These are phyloP conservation scores for Ptiloglossa arizonensis DNA, from an alignment of 1,140 invertebrate species.

Conservation along the genomic window DNA sequence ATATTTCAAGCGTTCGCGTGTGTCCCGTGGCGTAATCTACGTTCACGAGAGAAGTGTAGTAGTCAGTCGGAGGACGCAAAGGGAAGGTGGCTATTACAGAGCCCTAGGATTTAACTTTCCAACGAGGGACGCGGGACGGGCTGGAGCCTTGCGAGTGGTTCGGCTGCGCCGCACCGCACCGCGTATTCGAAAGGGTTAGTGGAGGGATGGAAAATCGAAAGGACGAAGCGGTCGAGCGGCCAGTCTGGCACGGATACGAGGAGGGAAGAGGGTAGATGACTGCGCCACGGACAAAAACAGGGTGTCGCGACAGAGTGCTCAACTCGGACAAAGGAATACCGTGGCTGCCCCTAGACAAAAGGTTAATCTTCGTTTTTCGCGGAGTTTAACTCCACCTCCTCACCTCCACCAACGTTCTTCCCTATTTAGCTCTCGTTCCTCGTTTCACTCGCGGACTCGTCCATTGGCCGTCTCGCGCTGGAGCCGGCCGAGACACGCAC, in stretches of 20 bases:
- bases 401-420: slow-evolving; percentile 22
- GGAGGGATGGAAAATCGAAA: slow-evolving; percentile 43
- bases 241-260: slow-evolving; percentile 19
- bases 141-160: slow-evolving; percentile 38
- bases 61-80: slow-evolving; percentile 27
- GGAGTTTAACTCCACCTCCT: slow-evolving; percentile 70
- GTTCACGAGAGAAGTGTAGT: slow-evolving; percentile 32
- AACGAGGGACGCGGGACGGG: not conserved
- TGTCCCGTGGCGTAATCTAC: slow-evolving; percentile 16
- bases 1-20: slow-evolving; percentile 63
- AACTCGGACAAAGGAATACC: slow-evolving; percentile 76
- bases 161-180: not conserved
- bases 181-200: slow-evolving; percentile 32
- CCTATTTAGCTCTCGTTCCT: slow-evolving; percentile 27
- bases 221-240: slow-evolving; percentile 26
- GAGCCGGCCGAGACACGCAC: not conserved
- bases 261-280: slow-evolving; percentile 38
- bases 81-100: slow-evolving; percentile 54
- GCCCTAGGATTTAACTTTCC: slow-evolving; percentile 71
- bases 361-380: slow-evolving; percentile 78
- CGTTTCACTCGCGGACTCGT: not conserved
- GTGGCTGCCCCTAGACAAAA: slow-evolving; percentile 74
- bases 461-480: not conserved
- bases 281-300: slow-evolving; percentile 74
- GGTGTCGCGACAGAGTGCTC: slow-evolving; percentile 79